Evolutionary conservation across 1,140 invertebrate species (phyloP).

Genomic region (Drosophila pseudoobscura): DNA sequence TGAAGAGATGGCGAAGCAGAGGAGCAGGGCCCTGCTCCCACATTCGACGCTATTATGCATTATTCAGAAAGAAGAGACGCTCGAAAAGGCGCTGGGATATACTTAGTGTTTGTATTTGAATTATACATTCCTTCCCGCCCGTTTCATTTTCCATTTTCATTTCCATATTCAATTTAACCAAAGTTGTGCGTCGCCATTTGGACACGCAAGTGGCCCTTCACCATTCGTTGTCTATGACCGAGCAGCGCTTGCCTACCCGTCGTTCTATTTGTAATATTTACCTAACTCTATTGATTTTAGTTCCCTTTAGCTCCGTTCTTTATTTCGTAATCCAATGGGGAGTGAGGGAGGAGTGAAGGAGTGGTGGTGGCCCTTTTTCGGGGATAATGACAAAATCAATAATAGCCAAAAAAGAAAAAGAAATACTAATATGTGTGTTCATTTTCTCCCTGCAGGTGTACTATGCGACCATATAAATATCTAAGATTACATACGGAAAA

Average conservation of each 20-base stretch:
- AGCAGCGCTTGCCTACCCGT: background rate
- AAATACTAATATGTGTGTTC: background rate
- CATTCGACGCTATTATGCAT: conserved; percentile 13
- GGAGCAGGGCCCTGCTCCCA: background rate
- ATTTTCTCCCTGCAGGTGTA: conserved; percentile 57
- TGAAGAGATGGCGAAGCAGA: too few species aligned
- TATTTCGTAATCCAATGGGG: conserved; percentile 2
- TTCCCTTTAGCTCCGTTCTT: too few species aligned
- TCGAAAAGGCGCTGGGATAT: too few species aligned
- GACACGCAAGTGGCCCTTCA: conserved; percentile 26
- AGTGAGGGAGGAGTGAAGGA: background rate
- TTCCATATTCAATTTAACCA: background rate
- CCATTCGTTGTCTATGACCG: too few species aligned
- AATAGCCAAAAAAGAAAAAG: conserved; percentile 11
- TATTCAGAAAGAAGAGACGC: conserved; percentile 16
- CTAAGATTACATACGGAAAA: conserved; percentile 78
- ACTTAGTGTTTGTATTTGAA: conserved; percentile 3
- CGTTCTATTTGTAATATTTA: conserved; percentile 40
- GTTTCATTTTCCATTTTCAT: background rate
- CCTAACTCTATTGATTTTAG: conserved; percentile 41
- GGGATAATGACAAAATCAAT: conserved; percentile 31
- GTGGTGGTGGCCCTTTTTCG: background rate
- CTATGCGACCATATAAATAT: conserved; percentile 78
- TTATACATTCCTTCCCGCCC: conserved; percentile 3
- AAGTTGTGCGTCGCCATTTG: conserved; percentile 39